These are phyloP conservation scores for Schlechtendalia chinensis DNA, from an alignment of 1,140 invertebrate species.

Conservation along the genomic window DNA sequence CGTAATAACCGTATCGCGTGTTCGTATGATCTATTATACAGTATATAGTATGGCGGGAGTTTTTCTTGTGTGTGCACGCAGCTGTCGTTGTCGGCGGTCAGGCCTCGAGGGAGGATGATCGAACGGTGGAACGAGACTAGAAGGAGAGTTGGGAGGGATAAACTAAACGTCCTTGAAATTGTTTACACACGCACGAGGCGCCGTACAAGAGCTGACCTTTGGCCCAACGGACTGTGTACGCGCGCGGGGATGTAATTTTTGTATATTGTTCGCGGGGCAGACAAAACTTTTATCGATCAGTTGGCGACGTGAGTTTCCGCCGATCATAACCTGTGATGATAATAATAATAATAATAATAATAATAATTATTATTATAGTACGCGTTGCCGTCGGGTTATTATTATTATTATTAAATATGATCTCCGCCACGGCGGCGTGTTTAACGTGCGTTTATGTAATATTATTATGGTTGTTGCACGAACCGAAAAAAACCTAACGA, in stretches of 20 bases:
- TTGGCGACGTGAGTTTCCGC: background rate
- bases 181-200: background rate
- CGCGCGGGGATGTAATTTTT: background rate
- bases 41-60: too few relatives aligned
- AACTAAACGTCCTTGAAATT: background rate
- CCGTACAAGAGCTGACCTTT: constrained; percentile 9
- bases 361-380: constrained; percentile 26
- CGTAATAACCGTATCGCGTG: too few relatives aligned
- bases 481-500: background rate
- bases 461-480: background rate
- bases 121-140: too few relatives aligned
- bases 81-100: background rate
- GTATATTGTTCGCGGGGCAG: background rate
- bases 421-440: background rate
- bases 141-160: background rate
- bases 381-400: background rate
- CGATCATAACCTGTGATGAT: background rate
- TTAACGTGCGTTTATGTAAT: constrained; percentile 7
- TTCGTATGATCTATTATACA: too few relatives aligned
- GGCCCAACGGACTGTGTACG: background rate
- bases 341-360: background rate
- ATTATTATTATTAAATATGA: too few relatives aligned
- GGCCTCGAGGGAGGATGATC: background rate
- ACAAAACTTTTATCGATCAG: constrained; percentile 23
- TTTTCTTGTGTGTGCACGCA: too few relatives aligned